These are phyloP conservation scores for Polietes domitor DNA, from an alignment of 2,888 invertebrate genomes.

Conservation along the genomic window DNA sequence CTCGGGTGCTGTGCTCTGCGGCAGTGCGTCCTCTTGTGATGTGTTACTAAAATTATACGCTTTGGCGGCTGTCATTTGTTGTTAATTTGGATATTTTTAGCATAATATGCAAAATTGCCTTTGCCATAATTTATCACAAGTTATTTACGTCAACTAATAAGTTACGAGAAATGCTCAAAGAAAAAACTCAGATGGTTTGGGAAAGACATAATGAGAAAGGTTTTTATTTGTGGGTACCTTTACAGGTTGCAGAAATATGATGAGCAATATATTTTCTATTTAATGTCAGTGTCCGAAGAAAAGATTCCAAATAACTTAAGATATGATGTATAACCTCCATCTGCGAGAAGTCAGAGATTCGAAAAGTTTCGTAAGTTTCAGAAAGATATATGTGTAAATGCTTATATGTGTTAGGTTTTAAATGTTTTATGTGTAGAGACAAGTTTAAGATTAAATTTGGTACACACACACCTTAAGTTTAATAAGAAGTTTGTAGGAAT, in stretches of 20 bases:
- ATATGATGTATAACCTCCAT: too few relatives aligned
- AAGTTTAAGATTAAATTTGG: too few relatives aligned
- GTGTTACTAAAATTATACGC: slow-evolving; percentile 53
- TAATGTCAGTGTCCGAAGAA: too few relatives aligned
- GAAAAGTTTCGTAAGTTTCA: too few relatives aligned
- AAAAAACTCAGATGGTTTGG: neutral
- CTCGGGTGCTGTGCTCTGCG: slow-evolving; percentile 44
- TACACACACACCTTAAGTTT: too few relatives aligned
- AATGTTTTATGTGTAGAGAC: too few relatives aligned
- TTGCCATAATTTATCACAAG: slow-evolving; percentile 23
- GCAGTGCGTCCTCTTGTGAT: slow-evolving; percentile 34
- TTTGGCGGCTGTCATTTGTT: slow-evolving; percentile 52
- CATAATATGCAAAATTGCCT: slow-evolving; percentile 54
- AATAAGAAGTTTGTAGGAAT: too few relatives aligned
- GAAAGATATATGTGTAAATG: too few relatives aligned
- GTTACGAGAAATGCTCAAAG: neutral
- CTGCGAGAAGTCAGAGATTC: too few relatives aligned
- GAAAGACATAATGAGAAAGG: neutral
- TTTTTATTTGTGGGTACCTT: neutral
- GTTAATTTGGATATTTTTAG: slow-evolving; percentile 38
- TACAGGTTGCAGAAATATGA: neutral
- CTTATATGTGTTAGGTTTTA: too few relatives aligned
- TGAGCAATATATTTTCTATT: too few relatives aligned
- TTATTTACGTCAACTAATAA: neutral
- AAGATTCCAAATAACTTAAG: too few relatives aligned